Evolutionary conservation across 2,888 invertebrate genomes (phyloP).

Genomic region (Rotaria magnacalcarata): DNA sequence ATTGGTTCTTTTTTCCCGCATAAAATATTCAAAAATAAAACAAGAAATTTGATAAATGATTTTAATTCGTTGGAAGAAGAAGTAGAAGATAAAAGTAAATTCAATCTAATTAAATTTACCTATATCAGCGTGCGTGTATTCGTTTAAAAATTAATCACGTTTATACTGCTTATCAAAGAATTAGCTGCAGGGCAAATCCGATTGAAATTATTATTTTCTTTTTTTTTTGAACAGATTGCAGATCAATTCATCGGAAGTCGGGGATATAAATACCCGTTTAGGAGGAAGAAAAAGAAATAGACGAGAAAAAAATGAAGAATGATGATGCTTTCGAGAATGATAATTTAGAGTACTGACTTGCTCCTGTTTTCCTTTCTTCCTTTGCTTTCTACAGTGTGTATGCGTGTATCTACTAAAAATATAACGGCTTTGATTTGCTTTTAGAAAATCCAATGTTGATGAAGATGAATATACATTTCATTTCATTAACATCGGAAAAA

Average conservation of each 20-base stretch:
- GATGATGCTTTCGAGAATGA: not conserved
- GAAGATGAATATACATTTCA: not conserved
- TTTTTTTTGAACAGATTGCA: not conserved
- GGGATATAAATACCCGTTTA: not conserved
- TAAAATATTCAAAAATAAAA: too few species aligned
- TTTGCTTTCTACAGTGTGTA: not conserved
- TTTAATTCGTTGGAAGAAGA: too few species aligned
- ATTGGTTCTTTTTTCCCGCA: too few species aligned
- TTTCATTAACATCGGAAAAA: constrained; percentile 12
- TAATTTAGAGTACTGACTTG: not conserved
- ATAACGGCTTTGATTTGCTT: not conserved
- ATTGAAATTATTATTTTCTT: not conserved
- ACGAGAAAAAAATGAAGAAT: not conserved
- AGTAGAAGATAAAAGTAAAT: not conserved
- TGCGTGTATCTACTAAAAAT: not conserved
- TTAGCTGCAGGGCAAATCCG: not conserved
- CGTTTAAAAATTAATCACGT: not conserved
- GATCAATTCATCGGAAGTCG: not conserved
- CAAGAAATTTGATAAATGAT: too few species aligned
- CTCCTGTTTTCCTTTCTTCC: not conserved
- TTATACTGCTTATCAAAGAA: not conserved
- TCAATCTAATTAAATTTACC: not conserved
- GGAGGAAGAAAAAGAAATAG: not conserved
- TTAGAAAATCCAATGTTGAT: constrained; percentile 1
- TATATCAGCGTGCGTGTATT: not conserved